Base-by-base conservation (phyloP, 2,113 vertebrate genomes). In the Paedocypris sp. region DNA sequence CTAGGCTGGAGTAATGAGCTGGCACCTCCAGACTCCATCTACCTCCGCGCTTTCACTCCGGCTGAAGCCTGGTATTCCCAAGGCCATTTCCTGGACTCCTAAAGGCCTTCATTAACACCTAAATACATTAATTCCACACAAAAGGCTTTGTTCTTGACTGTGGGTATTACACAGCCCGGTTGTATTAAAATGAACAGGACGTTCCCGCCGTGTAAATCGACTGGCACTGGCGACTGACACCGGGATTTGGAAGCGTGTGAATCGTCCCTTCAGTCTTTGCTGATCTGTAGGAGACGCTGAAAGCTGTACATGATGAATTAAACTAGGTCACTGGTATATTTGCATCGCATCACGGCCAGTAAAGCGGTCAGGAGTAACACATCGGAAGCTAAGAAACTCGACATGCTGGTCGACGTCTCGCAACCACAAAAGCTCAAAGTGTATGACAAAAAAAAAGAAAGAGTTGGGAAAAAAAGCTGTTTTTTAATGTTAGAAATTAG, bases 1-100 rank as follows among this genome's bases (percentile, higher is more conserved):
- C 59, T 35, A 13, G 2, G 7, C 23, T 43, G 10, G n/a, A 12
- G 26, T 68, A 62, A 68, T 36, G 51, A 62, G 29, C 51, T 64
- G 53, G 66, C 60, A 59, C 19, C 1, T 4, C 32, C 28, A 36
- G 47, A 46, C 5, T 23, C 51, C 38, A 52, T 45, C 48, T 46
- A 63, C 23, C 46, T 41, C 47, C 52, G 10, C 31, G 35, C 25
- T 64, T 18, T 39, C 38, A 38, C 23, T 39, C 29, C 39, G 50
- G 54, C 46, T n/a, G n/a, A n/a, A n/a, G n/a, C n/a, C n/a, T n/a
- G n/a, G n/a, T n/a, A n/a, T n/a, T n/a, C n/a, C n/a, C 35, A n/a
- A 2, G 29, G 12, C 51, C n/a, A 9, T 59, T 51, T 51, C 12
- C 4, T 38, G 15, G 11, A 18, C 48, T 50, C n/a, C 16, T 19